These are phyloP conservation scores for Chaetoderma sp. DNA, from an alignment of 2,888 invertebrate genomes.

Conservation along the genomic window DNA sequence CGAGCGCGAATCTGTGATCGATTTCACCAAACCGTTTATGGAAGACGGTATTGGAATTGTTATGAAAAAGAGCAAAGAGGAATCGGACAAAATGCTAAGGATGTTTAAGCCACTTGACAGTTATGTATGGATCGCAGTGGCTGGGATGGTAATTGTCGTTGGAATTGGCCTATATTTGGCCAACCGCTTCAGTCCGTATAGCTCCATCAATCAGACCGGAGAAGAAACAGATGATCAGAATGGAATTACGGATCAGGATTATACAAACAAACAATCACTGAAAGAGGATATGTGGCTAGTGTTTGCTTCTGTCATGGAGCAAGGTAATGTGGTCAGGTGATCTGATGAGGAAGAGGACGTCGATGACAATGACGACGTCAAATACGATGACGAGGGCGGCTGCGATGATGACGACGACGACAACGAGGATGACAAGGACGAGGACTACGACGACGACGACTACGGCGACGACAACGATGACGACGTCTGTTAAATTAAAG, in stretches of 20 bases:
- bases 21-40: conserved; percentile 42
- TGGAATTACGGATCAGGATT: not conserved
- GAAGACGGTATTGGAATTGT: conserved; percentile 52
- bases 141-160: conserved; percentile 35
- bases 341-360: too few species aligned
- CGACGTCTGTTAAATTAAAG: too few species aligned
- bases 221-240: not conserved
- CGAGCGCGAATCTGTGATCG: conserved; percentile 35
- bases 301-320: conserved; percentile 44
- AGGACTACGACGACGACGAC: too few species aligned
- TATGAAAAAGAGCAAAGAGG: conserved; percentile 41
- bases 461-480: too few species aligned
- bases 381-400: too few species aligned
- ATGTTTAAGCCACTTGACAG: conserved; percentile 46
- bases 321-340: too few species aligned
- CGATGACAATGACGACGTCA: too few species aligned
- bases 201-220: not conserved
- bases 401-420: too few species aligned
- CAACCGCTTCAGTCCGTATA: conserved; percentile 34
- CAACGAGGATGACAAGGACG: too few species aligned
- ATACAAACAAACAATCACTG: conserved; percentile 11
- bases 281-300: conserved; percentile 43
- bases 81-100: conserved; percentile 42
- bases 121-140: conserved; percentile 44
- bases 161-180: conserved; percentile 40